These are phyloP conservation scores for Geotrupes spiniger DNA, from an alignment of 2,888 invertebrate genomes.

Conservation along the genomic window DNA sequence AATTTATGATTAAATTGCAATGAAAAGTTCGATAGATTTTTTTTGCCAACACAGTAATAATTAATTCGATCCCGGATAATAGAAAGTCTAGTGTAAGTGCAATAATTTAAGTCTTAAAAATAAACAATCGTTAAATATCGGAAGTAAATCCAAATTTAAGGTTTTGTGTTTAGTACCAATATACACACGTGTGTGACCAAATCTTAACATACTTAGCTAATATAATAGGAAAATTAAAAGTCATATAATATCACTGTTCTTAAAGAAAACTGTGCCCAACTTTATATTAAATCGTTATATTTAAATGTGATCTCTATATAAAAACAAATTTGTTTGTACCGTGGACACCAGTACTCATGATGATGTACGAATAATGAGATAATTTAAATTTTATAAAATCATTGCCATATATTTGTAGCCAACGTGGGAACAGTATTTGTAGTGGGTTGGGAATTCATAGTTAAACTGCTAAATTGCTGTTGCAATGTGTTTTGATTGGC, in stretches of 20 bases:
- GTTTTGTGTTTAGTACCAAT: too few species aligned
- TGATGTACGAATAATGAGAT: neutral
- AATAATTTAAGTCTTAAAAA: too few species aligned
- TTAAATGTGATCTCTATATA: neutral
- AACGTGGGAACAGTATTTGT: slow-evolving; percentile 30
- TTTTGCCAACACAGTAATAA: too few species aligned
- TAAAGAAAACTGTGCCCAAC: neutral
- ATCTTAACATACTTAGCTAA: neutral
- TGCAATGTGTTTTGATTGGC: slow-evolving; percentile 42
- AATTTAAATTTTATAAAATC: slow-evolving; percentile 28
- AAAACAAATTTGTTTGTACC: neutral
- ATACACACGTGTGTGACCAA: too few species aligned
- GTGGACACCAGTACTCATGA: slow-evolving; percentile 1
- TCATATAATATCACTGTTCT: slow-evolving; percentile 3
- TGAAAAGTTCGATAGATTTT: too few species aligned
- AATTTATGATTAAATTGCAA: too few species aligned
- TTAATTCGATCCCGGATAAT: too few species aligned
- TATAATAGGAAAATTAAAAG: neutral
- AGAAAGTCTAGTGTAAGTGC: too few species aligned
- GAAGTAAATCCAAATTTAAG: too few species aligned
- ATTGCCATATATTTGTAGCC: slow-evolving; percentile 48
- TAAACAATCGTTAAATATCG: too few species aligned
- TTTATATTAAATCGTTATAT: slow-evolving; percentile 1
- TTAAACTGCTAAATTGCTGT: slow-evolving; percentile 55
- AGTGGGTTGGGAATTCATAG: slow-evolving; percentile 41